These are phyloP conservation scores for Atrichornis clamosus DNA, from an alignment of 2,113 vertebrate genomes.

Conservation along the genomic window DNA sequence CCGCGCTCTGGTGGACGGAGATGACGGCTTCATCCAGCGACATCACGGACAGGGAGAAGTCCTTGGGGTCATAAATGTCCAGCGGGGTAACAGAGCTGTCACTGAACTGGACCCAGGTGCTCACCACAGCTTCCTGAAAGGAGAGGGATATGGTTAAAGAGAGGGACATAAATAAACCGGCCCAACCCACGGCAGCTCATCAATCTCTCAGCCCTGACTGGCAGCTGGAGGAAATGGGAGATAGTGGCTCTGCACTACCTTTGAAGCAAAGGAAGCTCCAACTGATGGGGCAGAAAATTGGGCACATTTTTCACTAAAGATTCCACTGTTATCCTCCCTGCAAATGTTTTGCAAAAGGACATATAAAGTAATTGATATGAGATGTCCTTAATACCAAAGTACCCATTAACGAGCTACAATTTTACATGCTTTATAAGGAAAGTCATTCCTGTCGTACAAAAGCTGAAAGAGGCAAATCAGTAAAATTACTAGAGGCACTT, in stretches of 20 bases:
- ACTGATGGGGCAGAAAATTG: neutral
- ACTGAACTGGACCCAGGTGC: constrained; percentile 95
- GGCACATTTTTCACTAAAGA: neutral
- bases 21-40: constrained; percentile 86
- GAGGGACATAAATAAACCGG: neutral
- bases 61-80: constrained; percentile 87
- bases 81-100: constrained; percentile 89
- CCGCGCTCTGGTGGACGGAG: constrained; percentile 72
- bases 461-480: neutral
- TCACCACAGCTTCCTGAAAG: constrained; percentile 89
- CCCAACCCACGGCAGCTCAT: neutral
- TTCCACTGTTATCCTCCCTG: neutral
- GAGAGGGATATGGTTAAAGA: constrained; percentile 26
- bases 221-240: neutral
- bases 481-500: constrained; percentile 5
- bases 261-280: neutral
- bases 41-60: constrained; percentile 84
- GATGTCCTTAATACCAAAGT: neutral
- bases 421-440: neutral
- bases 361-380: neutral
- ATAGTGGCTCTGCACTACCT: neutral
- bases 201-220: neutral
- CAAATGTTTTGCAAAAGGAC: neutral
- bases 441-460: neutral
- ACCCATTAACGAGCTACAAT: neutral